Evolutionary conservation across 1,140 invertebrate species (phyloP).

Genomic region (Drosophila sproati): DNA sequence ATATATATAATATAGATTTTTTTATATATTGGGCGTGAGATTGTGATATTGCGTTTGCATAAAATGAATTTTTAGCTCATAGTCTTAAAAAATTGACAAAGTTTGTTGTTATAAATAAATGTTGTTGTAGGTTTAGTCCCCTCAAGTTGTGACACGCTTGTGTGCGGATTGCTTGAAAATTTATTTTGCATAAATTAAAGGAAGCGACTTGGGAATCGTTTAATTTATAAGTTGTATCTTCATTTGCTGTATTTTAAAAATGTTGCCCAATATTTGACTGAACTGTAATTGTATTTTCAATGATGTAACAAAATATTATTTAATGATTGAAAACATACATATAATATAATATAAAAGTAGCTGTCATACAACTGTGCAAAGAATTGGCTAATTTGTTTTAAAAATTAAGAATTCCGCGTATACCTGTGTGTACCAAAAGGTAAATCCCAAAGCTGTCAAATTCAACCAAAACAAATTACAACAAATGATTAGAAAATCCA

Average conservation of each 20-base stretch:
- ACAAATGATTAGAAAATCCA: constrained; percentile 15
- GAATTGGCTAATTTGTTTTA: background rate
- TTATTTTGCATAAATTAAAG: constrained; percentile 54
- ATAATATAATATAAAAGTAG: too few species aligned
- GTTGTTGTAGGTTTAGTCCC: constrained; percentile 30
- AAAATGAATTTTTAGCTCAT: constrained; percentile 4
- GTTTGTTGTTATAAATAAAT: constrained; percentile 25
- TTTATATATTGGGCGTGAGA: constrained; percentile 3
- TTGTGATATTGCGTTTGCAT: constrained; percentile 6
- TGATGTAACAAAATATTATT: too few species aligned
- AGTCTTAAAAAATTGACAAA: constrained; percentile 17
- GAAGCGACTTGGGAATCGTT: constrained; percentile 18
- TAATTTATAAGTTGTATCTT: constrained; percentile 40
- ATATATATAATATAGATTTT: constrained; percentile 13
- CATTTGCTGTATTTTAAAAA: constrained; percentile 11
- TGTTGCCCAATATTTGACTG: constrained; percentile 18
- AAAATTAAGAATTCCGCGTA: background rate
- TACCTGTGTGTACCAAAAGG: too few species aligned
- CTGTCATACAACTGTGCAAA: background rate
- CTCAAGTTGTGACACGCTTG: constrained; percentile 26
- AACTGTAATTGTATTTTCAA: background rate
- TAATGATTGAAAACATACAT: too few species aligned
- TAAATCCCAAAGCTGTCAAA: background rate
- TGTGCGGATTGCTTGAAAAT: constrained; percentile 31
- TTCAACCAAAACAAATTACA: constrained; percentile 27